Conservation (phyloP, 2,888 invertebrate species). For the Dryadula phaetusa region DNA sequence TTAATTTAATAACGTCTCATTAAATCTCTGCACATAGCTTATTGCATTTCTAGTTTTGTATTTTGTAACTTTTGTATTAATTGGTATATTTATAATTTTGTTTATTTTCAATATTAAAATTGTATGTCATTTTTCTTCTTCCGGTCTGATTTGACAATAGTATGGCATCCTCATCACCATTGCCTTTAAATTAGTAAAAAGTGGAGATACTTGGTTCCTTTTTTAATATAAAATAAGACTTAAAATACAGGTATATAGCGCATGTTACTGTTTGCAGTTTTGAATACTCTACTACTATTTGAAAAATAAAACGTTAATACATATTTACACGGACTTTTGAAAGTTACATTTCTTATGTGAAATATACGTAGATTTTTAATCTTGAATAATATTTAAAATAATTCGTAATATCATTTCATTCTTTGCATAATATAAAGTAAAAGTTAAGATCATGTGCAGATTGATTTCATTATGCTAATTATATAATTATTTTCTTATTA, state of each 20-base stretch:
- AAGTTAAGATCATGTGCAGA: background rate
- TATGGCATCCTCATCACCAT: no score
- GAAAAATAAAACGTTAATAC: background rate
- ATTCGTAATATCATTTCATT: no score
- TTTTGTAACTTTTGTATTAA: background rate
- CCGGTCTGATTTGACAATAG: background rate
- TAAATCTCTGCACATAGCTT: background rate
- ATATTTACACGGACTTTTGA: background rate
- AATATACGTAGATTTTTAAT: no score
- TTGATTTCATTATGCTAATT: constrained; percentile 18
- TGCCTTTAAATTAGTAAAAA: background rate
- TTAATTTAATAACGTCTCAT: background rate
- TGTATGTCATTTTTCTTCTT: background rate
- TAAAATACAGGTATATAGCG: background rate
- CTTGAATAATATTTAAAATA: no score
- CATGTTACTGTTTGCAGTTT: no score
- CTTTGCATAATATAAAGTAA: constrained; percentile 12
- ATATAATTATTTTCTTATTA: background rate
- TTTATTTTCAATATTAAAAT: background rate
- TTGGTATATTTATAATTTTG: background rate
- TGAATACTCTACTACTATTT: no score
- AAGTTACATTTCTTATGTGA: background rate
- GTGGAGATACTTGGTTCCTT: background rate
- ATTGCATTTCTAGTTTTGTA: background rate
- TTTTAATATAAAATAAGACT: no score